A percentile compares a stretch with the other conserved stretches of the same genome.
phyloP scores from a whole-genome alignment of 2,888 invertebrate species.

The Galeruca laticollis region DNA sequence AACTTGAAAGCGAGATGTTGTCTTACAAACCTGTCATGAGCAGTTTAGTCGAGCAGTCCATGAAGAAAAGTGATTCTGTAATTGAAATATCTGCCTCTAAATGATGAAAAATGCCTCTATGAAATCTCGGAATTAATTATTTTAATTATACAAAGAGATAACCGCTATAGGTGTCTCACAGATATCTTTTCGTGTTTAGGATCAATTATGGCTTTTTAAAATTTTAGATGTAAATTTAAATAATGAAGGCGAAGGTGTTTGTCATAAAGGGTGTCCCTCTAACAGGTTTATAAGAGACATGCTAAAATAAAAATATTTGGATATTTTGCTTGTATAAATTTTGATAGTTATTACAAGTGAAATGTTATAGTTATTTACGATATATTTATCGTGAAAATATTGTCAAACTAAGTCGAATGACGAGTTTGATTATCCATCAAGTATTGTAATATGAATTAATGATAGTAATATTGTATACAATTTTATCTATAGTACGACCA shows the following conservation, averaged over 20 bases:
- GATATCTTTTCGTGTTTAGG: no score
- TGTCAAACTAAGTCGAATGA: no score
- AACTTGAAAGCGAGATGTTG: conserved; percentile 1
- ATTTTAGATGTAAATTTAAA: neutral
- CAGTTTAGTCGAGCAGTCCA: conserved; percentile 6
- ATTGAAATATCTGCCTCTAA: conserved; percentile 35
- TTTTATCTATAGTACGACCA: no score
- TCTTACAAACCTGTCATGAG: neutral
- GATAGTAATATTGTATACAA: no score
- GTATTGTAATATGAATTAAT: no score
- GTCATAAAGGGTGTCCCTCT: neutral
- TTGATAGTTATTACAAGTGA: neutral
- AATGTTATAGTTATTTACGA: no score
- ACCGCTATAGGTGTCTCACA: conserved; percentile 6
- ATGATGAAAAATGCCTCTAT: conserved; percentile 26
- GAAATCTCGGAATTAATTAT: conserved; percentile 32
- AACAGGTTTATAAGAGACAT: neutral
- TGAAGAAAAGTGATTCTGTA: conserved; percentile 27
- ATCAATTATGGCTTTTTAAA: conserved; percentile 22
- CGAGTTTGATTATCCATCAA: no score
- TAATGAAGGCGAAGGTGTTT: neutral
- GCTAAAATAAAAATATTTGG: neutral
- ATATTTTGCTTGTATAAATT: neutral
- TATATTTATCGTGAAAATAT: no score
- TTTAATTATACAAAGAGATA: conserved; percentile 20